Percentiles rank a stretch among this genome's conserved stretches.
phyloP scores from a whole-genome alignment of 2,888 invertebrate species.

The Germaria angustata region DNA sequence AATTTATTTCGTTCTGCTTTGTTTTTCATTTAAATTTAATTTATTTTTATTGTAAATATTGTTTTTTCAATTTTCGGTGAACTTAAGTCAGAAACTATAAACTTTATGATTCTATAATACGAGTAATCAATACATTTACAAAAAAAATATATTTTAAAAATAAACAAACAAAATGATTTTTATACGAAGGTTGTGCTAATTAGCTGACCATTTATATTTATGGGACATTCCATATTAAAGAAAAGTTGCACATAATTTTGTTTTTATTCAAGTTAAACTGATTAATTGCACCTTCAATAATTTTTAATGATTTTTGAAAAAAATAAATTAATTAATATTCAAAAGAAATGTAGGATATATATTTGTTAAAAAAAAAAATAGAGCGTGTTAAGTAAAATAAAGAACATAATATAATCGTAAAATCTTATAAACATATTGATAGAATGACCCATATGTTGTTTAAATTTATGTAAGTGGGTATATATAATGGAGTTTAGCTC shows the following conservation, averaged over 20 bases:
- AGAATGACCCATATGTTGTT: constrained; percentile 23
- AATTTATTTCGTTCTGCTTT: too few species aligned
- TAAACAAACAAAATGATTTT: not conserved
- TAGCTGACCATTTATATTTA: constrained; percentile 19
- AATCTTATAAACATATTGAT: not conserved
- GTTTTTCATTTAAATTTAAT: constrained; percentile 1
- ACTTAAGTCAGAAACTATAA: not conserved
- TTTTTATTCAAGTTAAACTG: not conserved
- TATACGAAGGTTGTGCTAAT: constrained; percentile 8
- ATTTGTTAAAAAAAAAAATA: not conserved
- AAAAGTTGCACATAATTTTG: not conserved
- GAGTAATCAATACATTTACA: not conserved
- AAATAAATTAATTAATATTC: not conserved
- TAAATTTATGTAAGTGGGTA: not conserved
- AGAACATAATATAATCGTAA: not conserved
- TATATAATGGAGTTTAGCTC: not conserved
- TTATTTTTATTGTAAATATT: constrained; percentile 8
- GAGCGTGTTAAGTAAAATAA: not conserved
- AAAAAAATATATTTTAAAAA: constrained; percentile 2
- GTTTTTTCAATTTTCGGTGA: not conserved
- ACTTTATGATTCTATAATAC: too few species aligned
- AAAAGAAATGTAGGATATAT: too few species aligned
- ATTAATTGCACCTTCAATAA: not conserved
- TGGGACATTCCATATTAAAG: constrained; percentile 22
- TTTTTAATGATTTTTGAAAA: not conserved